Base-by-base conservation (phyloP, 2,888 invertebrate genomes). In the Himalopsyche japonica region DNA sequence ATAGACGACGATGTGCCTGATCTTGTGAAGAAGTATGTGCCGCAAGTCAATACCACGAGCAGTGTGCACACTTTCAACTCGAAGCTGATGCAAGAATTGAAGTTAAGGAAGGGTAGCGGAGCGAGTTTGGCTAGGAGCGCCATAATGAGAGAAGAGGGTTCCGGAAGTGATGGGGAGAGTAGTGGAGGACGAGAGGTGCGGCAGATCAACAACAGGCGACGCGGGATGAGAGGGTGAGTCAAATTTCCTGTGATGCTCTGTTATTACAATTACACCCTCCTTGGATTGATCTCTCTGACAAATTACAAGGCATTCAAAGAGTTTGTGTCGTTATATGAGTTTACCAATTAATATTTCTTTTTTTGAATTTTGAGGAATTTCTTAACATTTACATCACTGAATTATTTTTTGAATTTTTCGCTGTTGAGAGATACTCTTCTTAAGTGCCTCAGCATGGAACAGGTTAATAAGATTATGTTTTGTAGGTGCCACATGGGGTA, bases 181-280 rank as follows among this genome's bases (percentile, higher is more conserved):
- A 94, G 94, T 80, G 94, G 94, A 32, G 94, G 94, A 0, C 90
- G 94, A 0, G 95, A 95, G 89, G 93, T 95, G 87, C 91, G 93
- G 2, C 93, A 92, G 81, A 94, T 94, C 88, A 94, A 92, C 89
- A 89, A 89, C 88, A 84, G 86, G 79, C 30, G 85, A 47, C 79
- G 79, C 20, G 57, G 82, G 18, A 47, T 89, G 91, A 82, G 88
- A 90, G 87, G 90, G 91, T 90, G 90, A 93, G 92, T 91, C n/a
- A n/a, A n/a, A n/a, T 86, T 43, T 43, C 15, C 15, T 43, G 12
- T 15, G 43, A 15, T 43, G 7, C 7, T 15, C 2, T 43, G 15
- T 15, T 43, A 43, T 32, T 32, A n/a, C n/a, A n/a, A n/a, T n/a
- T n/a, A n/a, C n/a, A n/a, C n/a, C n/a, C n/a, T n/a, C n/a, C n/a